Evolutionary conservation across 2,113 vertebrate species (phyloP).

Genomic region (Rafetus swinhoei): DNA sequence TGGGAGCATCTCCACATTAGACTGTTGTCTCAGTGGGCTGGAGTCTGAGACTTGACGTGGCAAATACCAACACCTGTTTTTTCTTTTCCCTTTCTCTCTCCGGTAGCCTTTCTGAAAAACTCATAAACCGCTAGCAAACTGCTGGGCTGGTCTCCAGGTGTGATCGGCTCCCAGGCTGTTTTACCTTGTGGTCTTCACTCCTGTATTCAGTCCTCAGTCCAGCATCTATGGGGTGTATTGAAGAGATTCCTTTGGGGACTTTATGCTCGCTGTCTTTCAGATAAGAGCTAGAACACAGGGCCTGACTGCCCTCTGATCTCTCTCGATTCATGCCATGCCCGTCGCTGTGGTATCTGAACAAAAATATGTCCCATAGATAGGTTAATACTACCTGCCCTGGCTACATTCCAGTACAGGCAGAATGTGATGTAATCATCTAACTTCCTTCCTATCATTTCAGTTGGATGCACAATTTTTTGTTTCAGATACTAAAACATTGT

Average conservation of each 20-base stretch:
- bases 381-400: neutral
- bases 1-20: rapidly evolving
- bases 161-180: neutral
- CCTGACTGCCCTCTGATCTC: neutral
- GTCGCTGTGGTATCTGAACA: rapidly evolving
- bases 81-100: neutral
- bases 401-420: neutral
- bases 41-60: neutral
- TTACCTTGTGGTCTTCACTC: rapidly evolving
- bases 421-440: neutral
- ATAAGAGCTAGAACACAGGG: neutral
- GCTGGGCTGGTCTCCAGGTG: rapidly evolving
- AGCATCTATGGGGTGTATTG: rapidly evolving
- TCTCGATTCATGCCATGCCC: neutral
- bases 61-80: neutral
- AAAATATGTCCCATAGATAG: neutral
- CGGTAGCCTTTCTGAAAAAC: neutral
- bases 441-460: neutral
- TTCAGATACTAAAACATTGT: rapidly evolving
- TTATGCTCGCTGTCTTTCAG: neutral
- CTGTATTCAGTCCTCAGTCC: neutral
- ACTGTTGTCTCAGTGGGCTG: rapidly evolving
- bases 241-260: neutral
- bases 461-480: rapidly evolving
- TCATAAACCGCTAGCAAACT: neutral